Evolutionary conservation across 2,888 invertebrate genomes (phyloP).

Genomic region (Hemicrepidius hirtus): DNA sequence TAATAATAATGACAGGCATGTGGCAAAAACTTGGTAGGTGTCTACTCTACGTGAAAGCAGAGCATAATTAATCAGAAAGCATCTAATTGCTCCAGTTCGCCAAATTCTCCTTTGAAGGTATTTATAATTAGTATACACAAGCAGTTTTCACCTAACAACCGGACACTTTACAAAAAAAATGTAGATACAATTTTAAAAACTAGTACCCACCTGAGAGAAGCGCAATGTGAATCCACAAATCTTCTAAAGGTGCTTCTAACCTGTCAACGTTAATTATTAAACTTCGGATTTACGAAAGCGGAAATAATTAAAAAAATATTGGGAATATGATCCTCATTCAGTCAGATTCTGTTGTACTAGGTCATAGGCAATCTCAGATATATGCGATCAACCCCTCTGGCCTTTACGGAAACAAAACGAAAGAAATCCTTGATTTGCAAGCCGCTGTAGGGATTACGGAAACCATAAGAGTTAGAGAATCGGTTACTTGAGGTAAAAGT

Average conservation of each 20-base stretch:
- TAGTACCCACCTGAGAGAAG: slow-evolving; percentile 7
- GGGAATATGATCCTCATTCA: slow-evolving; percentile 7
- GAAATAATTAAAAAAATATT: slow-evolving; percentile 3
- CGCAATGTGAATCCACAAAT: slow-evolving; percentile 21
- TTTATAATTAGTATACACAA: slow-evolving; percentile 1
- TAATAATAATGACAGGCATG: slow-evolving; percentile 29
- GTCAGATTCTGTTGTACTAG: background rate
- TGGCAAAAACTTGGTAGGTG: slow-evolving; percentile 24
- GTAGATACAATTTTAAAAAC: too few species aligned
- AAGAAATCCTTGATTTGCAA: too few species aligned
- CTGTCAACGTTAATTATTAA: slow-evolving; percentile 13
- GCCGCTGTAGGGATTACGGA: too few species aligned
- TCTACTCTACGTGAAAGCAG: slow-evolving; percentile 22
- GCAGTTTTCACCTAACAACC: background rate
- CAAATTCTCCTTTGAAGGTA: slow-evolving; percentile 26
- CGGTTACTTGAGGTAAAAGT: too few species aligned
- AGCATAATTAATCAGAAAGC: slow-evolving; percentile 31
- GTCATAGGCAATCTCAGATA: too few species aligned
- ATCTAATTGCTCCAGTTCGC: slow-evolving; percentile 27
- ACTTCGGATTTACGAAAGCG: slow-evolving; percentile 15
- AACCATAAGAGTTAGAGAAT: too few species aligned
- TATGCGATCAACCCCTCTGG: too few species aligned
- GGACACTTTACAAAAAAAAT: too few species aligned
- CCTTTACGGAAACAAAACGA: too few species aligned
- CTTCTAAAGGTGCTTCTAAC: slow-evolving; percentile 9